phyloP scores from a whole-genome alignment of 2,797 vertebrate genomes.

The Falco biarmicus region DNA sequence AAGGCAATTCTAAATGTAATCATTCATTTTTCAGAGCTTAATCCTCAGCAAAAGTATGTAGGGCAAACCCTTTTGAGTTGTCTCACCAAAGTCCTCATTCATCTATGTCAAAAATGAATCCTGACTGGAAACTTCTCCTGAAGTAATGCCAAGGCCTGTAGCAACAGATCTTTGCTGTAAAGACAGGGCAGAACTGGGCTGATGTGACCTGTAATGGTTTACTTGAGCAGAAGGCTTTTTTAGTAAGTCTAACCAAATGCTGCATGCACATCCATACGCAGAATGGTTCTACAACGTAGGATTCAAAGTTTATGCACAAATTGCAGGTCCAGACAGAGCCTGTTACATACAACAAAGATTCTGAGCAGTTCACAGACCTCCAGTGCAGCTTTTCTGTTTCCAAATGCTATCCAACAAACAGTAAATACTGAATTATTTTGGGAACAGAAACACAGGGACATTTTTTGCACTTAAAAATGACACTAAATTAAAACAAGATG shows the following conservation, averaged over 20 bases:
- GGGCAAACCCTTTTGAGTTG: not conserved
- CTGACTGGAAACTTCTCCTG: not conserved
- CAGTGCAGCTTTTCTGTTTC: not conserved
- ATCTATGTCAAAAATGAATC: conserved; percentile 40
- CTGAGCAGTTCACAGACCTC: not conserved
- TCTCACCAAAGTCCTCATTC: conserved; percentile 6
- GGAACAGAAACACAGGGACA: not conserved
- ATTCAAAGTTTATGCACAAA: not conserved
- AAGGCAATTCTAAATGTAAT: conserved; percentile 31
- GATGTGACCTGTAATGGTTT: not conserved
- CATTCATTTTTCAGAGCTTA: not conserved
- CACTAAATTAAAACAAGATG: not conserved
- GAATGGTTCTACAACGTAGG: not conserved
- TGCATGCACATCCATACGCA: not conserved
- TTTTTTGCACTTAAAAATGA: conserved; percentile 8
- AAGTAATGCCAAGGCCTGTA: not conserved
- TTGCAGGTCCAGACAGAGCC: not conserved
- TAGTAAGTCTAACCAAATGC: not conserved
- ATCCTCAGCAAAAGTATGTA: conserved; percentile 3
- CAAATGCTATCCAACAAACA: not conserved
- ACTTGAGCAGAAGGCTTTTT: not conserved
- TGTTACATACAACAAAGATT: not conserved
- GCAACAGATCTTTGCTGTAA: not conserved
- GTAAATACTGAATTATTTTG: conserved; percentile 9
- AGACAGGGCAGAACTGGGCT: not conserved